These are phyloP conservation scores for Hemicentrotus pulcherrimus DNA, from an alignment of 35 echinoderm and acorn worm species.

Conservation along the genomic window DNA sequence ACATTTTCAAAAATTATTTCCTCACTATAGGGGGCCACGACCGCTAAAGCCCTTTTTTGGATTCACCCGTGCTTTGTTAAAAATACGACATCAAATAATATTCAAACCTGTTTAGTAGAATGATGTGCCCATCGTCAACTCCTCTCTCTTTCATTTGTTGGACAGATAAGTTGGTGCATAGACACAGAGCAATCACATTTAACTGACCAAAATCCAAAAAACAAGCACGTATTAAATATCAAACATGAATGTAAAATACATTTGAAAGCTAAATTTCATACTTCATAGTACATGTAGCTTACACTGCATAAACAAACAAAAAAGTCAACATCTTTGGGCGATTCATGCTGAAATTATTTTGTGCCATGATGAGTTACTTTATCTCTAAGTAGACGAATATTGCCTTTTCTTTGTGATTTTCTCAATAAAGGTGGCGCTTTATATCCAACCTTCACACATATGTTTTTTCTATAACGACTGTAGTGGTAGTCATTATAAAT, in stretches of 20 bases:
- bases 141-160: slow-evolving; percentile 67
- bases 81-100: not conserved
- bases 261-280: not conserved
- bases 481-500: too few relatives aligned
- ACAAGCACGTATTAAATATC: too few relatives aligned
- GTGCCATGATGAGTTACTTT: not conserved
- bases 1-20: too few relatives aligned
- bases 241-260: not conserved
- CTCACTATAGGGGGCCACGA: too few relatives aligned
- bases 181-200: slow-evolving; percentile 56
- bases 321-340: not conserved
- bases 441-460: too few relatives aligned
- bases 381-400: not conserved
- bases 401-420: not conserved
- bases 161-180: slow-evolving; percentile 65
- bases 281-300: too few relatives aligned
- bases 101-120: slow-evolving; percentile 57
- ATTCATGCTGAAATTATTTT: not conserved
- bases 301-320: not conserved
- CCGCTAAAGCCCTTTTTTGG: too few relatives aligned
- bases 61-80: too few relatives aligned
- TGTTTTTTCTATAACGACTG: too few relatives aligned
- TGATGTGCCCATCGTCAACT: slow-evolving; percentile 54
- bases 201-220: not conserved
- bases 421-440: too few relatives aligned